A percentile compares a stretch with the other conserved stretches of the same genome.
Conservation (phyloP, 2,888 invertebrate genomes). For the Tetragnatha montana region DNA sequence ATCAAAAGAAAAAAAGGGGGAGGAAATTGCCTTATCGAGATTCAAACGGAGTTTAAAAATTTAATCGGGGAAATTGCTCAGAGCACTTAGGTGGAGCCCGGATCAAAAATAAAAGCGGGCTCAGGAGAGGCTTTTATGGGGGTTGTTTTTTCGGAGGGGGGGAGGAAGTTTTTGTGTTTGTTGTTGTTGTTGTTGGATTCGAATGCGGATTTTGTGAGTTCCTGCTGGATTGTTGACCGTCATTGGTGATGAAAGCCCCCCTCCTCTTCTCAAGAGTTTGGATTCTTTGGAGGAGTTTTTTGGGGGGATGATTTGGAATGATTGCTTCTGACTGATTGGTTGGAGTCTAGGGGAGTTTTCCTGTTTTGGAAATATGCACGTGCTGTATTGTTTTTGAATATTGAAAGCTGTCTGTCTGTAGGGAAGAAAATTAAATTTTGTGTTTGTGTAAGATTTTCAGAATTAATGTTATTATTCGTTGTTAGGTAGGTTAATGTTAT, state of each 20-base stretch:
- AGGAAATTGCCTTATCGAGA: constrained; percentile 36
- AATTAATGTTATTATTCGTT: no score
- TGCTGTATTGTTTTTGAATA: no score
- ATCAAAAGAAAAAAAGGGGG: constrained; percentile 4
- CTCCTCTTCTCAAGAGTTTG: no score
- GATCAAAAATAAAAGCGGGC: background rate
- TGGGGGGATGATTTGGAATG: background rate
- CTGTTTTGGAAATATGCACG: background rate
- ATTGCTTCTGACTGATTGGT: background rate
- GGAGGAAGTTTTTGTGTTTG: background rate
- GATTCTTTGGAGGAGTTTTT: no score
- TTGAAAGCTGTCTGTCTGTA: no score
- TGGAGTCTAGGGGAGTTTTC: background rate
- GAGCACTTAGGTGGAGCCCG: constrained; percentile 19
- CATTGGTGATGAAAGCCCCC: background rate
- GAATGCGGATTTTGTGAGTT: background rate
- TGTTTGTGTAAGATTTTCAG: no score
- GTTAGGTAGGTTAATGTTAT: no score
- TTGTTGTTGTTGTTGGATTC: background rate
- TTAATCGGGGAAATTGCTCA: constrained; percentile 52
- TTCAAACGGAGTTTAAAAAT: constrained; percentile 52
- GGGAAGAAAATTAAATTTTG: no score
- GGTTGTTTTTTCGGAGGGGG: background rate
- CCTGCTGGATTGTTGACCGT: background rate
- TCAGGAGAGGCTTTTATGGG: background rate